A percentile compares a stretch with the other conserved stretches of the same genome.
Evolutionary conservation across 2,797 vertebrate species (phyloP).

Genomic region (Limosa lapponica): DNA sequence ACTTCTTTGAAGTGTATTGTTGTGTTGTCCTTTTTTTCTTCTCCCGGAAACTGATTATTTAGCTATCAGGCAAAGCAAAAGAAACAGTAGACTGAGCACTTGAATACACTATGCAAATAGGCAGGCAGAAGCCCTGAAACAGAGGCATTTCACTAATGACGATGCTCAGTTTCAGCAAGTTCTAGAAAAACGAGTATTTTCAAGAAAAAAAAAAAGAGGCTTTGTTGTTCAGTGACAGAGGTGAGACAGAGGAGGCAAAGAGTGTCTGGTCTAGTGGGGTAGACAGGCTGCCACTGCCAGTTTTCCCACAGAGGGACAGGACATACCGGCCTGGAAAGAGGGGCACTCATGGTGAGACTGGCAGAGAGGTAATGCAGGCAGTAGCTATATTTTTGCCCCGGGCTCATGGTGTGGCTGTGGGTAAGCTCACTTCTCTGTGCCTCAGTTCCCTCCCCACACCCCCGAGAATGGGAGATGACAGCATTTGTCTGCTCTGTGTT

Average conservation of each 20-base stretch:
- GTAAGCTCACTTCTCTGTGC: background rate
- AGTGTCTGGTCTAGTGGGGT: background rate
- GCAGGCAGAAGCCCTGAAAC: background rate
- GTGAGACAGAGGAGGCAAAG: background rate
- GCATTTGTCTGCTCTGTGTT: background rate
- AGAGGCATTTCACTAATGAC: background rate
- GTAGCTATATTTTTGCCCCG: background rate
- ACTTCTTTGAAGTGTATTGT: constrained; percentile 6
- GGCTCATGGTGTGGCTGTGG: background rate
- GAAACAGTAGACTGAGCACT: background rate
- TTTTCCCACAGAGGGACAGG: background rate
- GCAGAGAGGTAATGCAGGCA: background rate
- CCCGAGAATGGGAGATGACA: background rate
- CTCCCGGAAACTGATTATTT: background rate
- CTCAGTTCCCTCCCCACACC: background rate
- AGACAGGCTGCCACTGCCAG: background rate
- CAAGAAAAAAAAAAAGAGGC: background rate
- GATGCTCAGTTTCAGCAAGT: background rate
- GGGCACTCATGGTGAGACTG: background rate
- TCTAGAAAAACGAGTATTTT: background rate
- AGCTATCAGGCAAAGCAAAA: constrained; percentile 2
- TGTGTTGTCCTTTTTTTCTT: background rate
- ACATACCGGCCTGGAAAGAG: background rate
- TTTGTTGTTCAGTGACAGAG: background rate
- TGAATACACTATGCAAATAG: background rate